A percentile compares a stretch with the other conserved stretches of the same genome.
phyloP scores from a whole-genome alignment of 2,888 invertebrate genomes.

The Hypomecis punctinalis region DNA sequence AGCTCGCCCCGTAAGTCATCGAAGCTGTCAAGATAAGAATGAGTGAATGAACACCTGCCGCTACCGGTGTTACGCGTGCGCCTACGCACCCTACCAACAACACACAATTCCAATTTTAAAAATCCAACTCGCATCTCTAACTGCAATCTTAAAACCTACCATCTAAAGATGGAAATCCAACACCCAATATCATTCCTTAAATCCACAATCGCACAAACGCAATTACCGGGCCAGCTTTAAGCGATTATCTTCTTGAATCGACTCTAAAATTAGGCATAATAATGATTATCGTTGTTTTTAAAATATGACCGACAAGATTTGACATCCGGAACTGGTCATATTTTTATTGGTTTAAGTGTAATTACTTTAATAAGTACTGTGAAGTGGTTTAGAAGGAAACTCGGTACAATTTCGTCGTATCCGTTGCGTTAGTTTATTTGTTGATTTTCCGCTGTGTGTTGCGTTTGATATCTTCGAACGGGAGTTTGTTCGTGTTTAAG shows the following conservation, averaged over 20 bases:
- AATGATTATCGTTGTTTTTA: slow-evolving; percentile 79
- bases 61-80: slow-evolving; percentile 82
- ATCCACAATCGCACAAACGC: slow-evolving; percentile 61
- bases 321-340: slow-evolving; percentile 73
- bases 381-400: slow-evolving; percentile 55
- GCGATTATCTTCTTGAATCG: slow-evolving; percentile 76
- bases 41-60: slow-evolving; percentile 83
- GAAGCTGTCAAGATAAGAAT: slow-evolving; percentile 84
- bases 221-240: slow-evolving; percentile 65
- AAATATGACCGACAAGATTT: slow-evolving; percentile 71
- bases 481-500: slow-evolving; percentile 47
- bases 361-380: slow-evolving; percentile 54
- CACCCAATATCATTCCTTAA: slow-evolving; percentile 43
- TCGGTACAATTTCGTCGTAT: slow-evolving; percentile 54
- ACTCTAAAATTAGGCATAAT: slow-evolving; percentile 79
- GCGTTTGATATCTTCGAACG: slow-evolving; percentile 49
- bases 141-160: slow-evolving; percentile 53
- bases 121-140: slow-evolving; percentile 42
- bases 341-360: slow-evolving; percentile 59
- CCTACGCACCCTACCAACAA: slow-evolving; percentile 68
- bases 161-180: slow-evolving; percentile 59
- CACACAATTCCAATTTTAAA: slow-evolving; percentile 63
- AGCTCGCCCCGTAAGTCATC: slow-evolving; percentile 79
- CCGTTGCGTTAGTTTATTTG: slow-evolving; percentile 50
- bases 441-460: slow-evolving; percentile 47